Evolutionary conservation across 1,140 invertebrate species (phyloP), one percentile per base, ranked within the genome.

Genomic region (Eubasilissa regina): DNA sequence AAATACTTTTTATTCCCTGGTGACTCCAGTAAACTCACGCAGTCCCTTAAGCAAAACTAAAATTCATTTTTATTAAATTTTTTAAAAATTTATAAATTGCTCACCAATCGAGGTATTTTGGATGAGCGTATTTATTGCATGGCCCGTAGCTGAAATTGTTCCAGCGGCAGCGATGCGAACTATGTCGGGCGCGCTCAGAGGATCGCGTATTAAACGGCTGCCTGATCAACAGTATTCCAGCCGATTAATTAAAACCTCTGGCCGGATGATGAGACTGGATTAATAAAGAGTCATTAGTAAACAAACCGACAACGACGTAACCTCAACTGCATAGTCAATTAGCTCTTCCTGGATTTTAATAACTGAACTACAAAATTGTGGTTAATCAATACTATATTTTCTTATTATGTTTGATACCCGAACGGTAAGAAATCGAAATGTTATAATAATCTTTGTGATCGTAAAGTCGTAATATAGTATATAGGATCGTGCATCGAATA

Each of bases 271-370:
- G 19, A 12, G n/a, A 15, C 11, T 8, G n/a, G 48, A 51, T 51
- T 51, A 51, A 51, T 51, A 51, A 13, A 15, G 19, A 17, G 21
- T 60, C 56, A 60, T 60, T 60, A 60, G 56, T 60, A 21, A 21
- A 60, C 56, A 21, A 19, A 0, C 21, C 56, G 17, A 25, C n/a
- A 12, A 8, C n/a, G 19, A 60, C 15, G 19, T 15, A 13, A 3
- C 12, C 15, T 60, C n/a, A 11, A 25, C 56, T 60, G 56, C 56
- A 60, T 60, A 60, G 15, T 60, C 19, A 60, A 60, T 60, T 51
- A 60, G 19, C 56, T 60, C 56, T 6, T 17, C 15, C 6, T 53
- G 51, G 51, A 53, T 53, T 35, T 3, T 35, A 35, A 35, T 35
- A n/a, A n/a, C n/a, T n/a, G n/a, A n/a, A n/a, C n/a, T n/a, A n/a